These are phyloP conservation scores for Aramus guarauna DNA, from an alignment of 2,113 vertebrate species.

Conservation along the genomic window DNA sequence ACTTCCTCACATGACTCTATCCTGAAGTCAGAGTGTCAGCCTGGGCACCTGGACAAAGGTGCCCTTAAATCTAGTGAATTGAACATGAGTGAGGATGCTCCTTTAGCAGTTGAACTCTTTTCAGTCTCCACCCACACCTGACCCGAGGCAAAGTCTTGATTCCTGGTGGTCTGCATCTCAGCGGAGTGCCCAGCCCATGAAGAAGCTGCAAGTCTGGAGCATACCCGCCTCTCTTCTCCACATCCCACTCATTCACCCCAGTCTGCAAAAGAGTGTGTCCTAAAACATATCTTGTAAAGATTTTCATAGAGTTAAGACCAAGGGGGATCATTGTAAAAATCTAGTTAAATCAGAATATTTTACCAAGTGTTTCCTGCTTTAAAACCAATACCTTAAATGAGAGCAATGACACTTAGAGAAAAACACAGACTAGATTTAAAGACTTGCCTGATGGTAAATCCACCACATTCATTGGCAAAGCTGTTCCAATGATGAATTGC, in stretches of 20 bases:
- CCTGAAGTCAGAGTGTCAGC: not conserved
- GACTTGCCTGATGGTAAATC: not conserved
- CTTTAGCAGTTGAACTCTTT: not conserved
- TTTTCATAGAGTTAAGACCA: not conserved
- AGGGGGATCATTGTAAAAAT: not conserved
- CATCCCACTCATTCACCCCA: not conserved
- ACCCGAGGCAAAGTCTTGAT: not conserved
- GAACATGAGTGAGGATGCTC: accelerated
- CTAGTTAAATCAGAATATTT: not conserved
- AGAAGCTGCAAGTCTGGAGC: not conserved
- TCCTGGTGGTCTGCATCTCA: not conserved
- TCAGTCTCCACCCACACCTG: not conserved
- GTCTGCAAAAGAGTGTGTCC: not conserved
- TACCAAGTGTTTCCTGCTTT: not conserved
- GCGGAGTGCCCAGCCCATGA: not conserved
- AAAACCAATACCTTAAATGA: not conserved
- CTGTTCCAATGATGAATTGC: constrained; percentile 26
- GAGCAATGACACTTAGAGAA: not conserved
- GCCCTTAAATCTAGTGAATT: not conserved
- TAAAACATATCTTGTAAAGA: not conserved
- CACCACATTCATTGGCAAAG: not conserved
- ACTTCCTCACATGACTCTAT: not conserved
- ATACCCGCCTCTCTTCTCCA: not conserved
- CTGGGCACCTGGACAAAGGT: not conserved
- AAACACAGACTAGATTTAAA: not conserved